phyloP scores from a whole-genome alignment of 2,113 vertebrate genomes.

The Boulengeromyrus knoepffleri region DNA sequence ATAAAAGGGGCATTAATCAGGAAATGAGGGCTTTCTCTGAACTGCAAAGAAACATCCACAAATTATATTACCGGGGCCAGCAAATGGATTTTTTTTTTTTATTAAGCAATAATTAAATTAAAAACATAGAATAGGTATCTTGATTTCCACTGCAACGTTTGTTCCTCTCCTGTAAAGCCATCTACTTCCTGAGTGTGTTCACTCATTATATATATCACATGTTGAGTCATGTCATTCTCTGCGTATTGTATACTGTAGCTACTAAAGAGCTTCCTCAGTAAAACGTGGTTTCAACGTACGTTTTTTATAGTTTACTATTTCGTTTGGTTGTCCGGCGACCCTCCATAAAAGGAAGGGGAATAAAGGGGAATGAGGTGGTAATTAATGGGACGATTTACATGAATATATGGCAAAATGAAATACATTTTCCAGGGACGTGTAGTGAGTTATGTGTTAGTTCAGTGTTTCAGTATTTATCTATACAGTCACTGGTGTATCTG shows the following conservation, averaged over 20 bases:
- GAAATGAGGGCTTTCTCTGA: slow-evolving; percentile 42
- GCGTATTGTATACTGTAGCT: background rate
- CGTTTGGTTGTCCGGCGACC: background rate
- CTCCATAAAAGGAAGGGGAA: too few species aligned
- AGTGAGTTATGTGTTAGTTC: background rate
- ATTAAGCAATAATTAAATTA: background rate
- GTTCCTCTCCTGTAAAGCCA: background rate
- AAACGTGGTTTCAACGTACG: background rate
- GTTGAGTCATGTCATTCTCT: background rate
- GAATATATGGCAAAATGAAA: background rate
- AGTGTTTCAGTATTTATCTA: background rate
- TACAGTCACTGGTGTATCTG: background rate
- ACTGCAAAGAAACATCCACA: background rate
- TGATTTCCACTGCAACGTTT: background rate
- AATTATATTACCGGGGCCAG: background rate
- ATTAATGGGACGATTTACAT: background rate
- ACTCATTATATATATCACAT: background rate
- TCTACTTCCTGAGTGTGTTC: background rate
- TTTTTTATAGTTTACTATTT: background rate
- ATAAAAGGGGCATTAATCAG: slow-evolving; percentile 62
- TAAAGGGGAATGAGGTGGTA: too few species aligned
- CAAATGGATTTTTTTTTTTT: slow-evolving; percentile 4
- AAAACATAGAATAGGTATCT: background rate
- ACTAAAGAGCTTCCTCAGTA: background rate
- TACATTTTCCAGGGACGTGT: background rate